Percentiles rank a stretch among this genome's conserved stretches.
Conservation (phyloP, 1,140 invertebrate species). For the Aphis gossypii region DNA sequence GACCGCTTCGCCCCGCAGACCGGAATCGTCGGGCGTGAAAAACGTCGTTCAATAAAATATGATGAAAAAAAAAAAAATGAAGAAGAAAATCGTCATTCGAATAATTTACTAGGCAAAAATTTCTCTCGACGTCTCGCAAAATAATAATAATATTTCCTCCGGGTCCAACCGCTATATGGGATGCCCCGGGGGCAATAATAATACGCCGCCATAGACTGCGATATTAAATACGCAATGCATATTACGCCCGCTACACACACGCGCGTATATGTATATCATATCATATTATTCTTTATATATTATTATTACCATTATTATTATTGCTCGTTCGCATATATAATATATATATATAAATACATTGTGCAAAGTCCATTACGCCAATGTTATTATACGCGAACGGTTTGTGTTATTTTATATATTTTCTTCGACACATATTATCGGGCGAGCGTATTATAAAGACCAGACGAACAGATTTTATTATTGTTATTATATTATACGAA, state of each 20-base stretch:
- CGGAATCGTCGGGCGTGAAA: neutral
- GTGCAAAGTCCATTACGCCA: conserved; percentile 10
- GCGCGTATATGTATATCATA: neutral
- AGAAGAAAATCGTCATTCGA: neutral
- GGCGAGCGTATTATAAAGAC: neutral
- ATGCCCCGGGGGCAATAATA: neutral
- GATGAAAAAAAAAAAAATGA: neutral
- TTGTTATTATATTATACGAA: neutral
- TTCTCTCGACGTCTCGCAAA: neutral
- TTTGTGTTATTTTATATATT: neutral
- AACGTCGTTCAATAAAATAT: neutral
- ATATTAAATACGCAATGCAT: neutral
- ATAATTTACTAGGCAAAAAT: conserved; percentile 2
- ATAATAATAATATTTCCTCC: conserved; percentile 14
- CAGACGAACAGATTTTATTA: conserved; percentile 17
- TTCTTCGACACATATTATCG: conserved; percentile 27
- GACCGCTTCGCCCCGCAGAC: neutral
- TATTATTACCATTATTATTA: neutral
- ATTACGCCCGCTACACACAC: neutral
- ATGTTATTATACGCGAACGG: conserved; percentile 19
- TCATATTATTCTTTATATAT: neutral
- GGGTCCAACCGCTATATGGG: neutral
- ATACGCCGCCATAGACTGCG: neutral
- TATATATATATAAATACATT: neutral
- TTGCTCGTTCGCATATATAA: neutral